Evolutionary conservation across 2,888 invertebrate species (phyloP).

Genomic region (Capitulum mitella): DNA sequence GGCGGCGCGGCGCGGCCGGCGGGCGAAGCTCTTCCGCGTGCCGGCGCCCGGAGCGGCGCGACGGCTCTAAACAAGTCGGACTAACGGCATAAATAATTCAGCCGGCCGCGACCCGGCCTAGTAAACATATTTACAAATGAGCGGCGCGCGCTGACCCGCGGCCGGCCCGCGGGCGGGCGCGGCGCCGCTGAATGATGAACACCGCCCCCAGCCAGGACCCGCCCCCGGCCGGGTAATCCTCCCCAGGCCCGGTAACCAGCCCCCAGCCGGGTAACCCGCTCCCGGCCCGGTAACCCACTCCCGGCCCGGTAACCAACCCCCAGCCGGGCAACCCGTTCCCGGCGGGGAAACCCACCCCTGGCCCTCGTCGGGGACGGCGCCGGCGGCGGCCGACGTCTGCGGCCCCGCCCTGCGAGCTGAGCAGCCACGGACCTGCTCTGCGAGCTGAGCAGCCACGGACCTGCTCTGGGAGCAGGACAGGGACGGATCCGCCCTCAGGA

Average conservation of each 20-base stretch:
- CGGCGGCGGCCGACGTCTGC: no score
- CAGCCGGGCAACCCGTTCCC: no score
- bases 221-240: not conserved
- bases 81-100: conserved; percentile 11
- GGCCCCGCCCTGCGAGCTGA: no score
- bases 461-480: no score
- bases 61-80: not conserved
- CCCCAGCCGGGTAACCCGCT: not conserved
- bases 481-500: no score
- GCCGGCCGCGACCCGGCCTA: not conserved
- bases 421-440: no score
- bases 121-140: conserved; percentile 20
- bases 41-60: not conserved
- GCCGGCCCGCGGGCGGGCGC: not conserved
- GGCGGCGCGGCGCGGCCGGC: not conserved
- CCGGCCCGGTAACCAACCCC: no score
- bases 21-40: not conserved
- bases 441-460: no score
- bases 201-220: not conserved
- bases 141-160: not conserved
- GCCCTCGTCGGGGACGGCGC: no score
- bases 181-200: not conserved
- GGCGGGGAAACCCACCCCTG: no score
- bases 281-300: not conserved
- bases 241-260: not conserved